These are phyloP conservation scores for Melospiza georgiana DNA, from an alignment of 2,113 vertebrate genomes.

Conservation along the genomic window DNA sequence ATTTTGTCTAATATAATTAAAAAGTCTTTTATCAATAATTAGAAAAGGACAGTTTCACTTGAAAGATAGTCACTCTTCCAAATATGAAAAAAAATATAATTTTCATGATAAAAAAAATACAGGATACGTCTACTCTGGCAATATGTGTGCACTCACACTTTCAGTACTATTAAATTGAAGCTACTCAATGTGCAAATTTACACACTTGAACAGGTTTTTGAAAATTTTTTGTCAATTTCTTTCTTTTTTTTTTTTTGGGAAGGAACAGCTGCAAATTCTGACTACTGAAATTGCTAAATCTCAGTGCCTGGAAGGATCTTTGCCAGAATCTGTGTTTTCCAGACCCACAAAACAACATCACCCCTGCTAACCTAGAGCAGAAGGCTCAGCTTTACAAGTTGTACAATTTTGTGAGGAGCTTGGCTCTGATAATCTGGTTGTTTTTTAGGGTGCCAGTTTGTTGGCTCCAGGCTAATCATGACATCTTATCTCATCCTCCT, in stretches of 20 bases:
- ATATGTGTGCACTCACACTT: not conserved
- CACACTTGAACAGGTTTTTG: not conserved
- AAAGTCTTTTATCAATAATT: not conserved
- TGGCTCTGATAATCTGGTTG: fast-evolving
- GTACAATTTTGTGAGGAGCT: not conserved
- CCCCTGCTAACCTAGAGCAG: not conserved
- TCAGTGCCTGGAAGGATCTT: not conserved
- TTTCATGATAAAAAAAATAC: not conserved
- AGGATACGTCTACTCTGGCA: not conserved
- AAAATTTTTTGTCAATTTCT: not conserved
- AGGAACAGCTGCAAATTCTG: not conserved
- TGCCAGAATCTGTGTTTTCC: not conserved
- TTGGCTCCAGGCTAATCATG: not conserved
- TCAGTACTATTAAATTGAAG: not conserved
- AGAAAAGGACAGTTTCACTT: not conserved
- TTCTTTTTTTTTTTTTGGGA: not conserved
- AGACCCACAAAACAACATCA: not conserved
- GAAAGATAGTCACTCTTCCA: not conserved
- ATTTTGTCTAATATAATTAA: not conserved
- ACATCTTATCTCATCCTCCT: not conserved
- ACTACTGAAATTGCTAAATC: not conserved
- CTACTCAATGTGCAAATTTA: not conserved
- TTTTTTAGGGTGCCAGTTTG: not conserved
- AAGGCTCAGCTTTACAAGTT: not conserved
- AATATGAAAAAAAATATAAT: not conserved